Evolutionary conservation across 2,113 vertebrate species (phyloP).

Genomic region (Numenius arquata): DNA sequence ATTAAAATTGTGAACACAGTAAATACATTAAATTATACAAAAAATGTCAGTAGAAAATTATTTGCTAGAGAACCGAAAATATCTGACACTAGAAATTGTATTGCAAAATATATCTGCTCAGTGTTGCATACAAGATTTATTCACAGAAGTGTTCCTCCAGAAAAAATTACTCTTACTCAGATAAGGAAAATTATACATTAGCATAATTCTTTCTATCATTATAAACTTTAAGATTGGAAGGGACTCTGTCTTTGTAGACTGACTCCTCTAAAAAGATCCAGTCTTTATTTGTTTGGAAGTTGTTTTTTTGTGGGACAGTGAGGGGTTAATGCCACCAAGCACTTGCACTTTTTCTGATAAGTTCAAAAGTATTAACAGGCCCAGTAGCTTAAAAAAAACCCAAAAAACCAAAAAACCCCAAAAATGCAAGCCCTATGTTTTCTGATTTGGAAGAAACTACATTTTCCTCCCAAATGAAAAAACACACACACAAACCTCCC

Average conservation of each 20-base stretch:
- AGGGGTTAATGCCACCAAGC: neutral
- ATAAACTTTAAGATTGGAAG: neutral
- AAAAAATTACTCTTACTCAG: neutral
- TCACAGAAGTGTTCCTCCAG: neutral
- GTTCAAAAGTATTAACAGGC: neutral
- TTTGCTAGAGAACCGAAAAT: neutral
- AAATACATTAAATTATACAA: neutral
- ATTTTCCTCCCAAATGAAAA: neutral
- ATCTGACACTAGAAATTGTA: neutral
- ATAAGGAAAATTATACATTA: neutral
- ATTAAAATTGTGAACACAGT: neutral
- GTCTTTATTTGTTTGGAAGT: neutral
- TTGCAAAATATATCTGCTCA: neutral
- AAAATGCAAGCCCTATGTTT: neutral
- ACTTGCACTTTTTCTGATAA: neutral
- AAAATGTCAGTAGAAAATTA: neutral
- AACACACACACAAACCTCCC: neutral
- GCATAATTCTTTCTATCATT: neutral
- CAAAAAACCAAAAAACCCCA: neutral
- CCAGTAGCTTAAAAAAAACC: neutral
- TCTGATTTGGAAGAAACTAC: neutral
- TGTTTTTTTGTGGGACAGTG: accelerated
- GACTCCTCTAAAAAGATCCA: neutral
- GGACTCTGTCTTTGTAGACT: neutral
- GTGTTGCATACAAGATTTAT: neutral